A percentile compares a stretch with the other conserved stretches of the same genome.
Conservation (phyloP, 2,797 vertebrate genomes). For the Sternotherus odoratus region DNA sequence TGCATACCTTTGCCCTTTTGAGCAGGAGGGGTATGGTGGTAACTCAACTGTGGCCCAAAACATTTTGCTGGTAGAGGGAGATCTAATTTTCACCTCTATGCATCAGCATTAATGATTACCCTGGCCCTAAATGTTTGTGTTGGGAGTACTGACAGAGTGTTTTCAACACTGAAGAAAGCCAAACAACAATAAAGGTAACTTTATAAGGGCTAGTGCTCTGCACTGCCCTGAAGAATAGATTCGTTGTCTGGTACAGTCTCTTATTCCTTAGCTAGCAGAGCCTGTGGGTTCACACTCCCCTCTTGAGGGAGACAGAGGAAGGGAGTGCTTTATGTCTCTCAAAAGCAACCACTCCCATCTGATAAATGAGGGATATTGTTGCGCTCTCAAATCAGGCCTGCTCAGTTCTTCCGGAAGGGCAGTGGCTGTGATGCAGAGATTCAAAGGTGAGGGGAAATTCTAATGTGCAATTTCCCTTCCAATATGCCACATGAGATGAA, state of each 20-base stretch:
- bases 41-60: neutral
- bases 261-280: neutral
- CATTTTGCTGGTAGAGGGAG: neutral
- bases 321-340: neutral
- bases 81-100: neutral
- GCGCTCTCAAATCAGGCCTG: neutral
- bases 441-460: neutral
- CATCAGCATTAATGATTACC: neutral
- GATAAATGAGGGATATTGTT: neutral
- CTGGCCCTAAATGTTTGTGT: neutral
- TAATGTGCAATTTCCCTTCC: neutral
- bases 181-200: neutral
- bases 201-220: neutral
- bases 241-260: neutral
- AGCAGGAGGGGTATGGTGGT: neutral
- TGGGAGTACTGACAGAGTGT: neutral
- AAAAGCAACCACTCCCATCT: neutral
- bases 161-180: neutral
- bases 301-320: neutral
- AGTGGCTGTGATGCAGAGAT: neutral
- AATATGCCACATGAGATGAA: accelerated
- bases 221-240: neutral
- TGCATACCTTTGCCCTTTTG: neutral
- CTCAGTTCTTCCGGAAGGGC: neutral
- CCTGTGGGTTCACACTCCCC: neutral